Conservation (phyloP, 1,140 invertebrate species). For the Protaetia brevitarsis region DNA sequence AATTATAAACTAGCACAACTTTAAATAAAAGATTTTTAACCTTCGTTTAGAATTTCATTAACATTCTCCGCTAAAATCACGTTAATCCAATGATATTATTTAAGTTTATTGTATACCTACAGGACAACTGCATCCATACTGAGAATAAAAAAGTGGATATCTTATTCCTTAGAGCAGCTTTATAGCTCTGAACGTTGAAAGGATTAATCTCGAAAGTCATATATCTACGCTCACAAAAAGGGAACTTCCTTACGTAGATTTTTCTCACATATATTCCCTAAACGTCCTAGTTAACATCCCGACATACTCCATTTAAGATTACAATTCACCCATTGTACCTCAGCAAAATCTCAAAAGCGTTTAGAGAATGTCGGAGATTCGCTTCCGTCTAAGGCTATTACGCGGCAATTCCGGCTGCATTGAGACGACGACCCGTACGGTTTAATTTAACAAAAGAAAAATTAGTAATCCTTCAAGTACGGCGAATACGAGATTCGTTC, state of each 20-base stretch:
- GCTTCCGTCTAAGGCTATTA: background rate
- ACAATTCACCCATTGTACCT: background rate
- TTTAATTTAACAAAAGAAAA: constrained; percentile 4
- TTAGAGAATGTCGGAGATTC: background rate
- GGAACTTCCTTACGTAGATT: background rate
- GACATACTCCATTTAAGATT: background rate
- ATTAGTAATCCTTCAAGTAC: background rate
- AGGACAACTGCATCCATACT: no score
- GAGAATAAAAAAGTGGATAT: no score
- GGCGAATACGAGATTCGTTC: background rate
- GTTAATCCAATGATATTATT: no score
- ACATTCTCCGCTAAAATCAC: no score
- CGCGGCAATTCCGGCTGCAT: background rate
- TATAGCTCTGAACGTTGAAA: no score
- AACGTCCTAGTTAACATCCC: background rate
- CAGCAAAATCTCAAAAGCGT: background rate
- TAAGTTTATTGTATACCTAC: no score
- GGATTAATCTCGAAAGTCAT: no score
- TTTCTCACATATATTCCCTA: background rate
- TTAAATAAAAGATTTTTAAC: no score
- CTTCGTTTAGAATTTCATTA: no score
- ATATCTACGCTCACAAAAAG: background rate
- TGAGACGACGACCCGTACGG: background rate
- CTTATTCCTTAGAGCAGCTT: no score
- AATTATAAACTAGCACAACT: no score